Evolutionary conservation across 2,888 invertebrate species (phyloP).

Genomic region (Mesochorus sp.): DNA sequence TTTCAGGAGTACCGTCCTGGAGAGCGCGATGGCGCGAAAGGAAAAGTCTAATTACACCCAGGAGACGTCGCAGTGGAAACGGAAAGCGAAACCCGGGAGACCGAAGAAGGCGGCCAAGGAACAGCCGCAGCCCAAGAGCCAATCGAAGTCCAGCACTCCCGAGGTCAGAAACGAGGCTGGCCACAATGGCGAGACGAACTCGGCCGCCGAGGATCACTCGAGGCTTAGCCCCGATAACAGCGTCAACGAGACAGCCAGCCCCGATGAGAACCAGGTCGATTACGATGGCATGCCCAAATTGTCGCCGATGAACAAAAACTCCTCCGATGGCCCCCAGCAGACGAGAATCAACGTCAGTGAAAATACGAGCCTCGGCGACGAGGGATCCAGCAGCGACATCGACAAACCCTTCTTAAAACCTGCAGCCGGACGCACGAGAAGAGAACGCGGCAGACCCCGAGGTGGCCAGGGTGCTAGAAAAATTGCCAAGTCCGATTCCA

Average conservation of each 20-base stretch:
- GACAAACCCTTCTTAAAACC: constrained; percentile 79
- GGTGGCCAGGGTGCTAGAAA: constrained; percentile 73
- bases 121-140: constrained; percentile 64
- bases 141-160: constrained; percentile 43
- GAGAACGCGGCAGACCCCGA: constrained; percentile 75
- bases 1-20: constrained; percentile 84
- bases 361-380: constrained; percentile 63
- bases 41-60: constrained; percentile 86
- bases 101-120: constrained; percentile 76
- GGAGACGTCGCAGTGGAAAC: constrained; percentile 75
- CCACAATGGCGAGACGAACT: constrained; percentile 64
- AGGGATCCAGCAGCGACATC: constrained; percentile 70
- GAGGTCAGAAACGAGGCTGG: constrained; percentile 61
- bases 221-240: constrained; percentile 69
- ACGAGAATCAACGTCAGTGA: constrained; percentile 67
- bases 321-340: constrained; percentile 66
- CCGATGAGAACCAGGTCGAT: constrained; percentile 72
- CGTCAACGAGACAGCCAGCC: constrained; percentile 47
- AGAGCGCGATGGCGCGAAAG: constrained; percentile 88
- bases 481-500: constrained; percentile 73
- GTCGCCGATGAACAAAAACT: constrained; percentile 76
- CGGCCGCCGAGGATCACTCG: constrained; percentile 70
- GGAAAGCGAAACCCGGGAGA: constrained; percentile 76
- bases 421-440: constrained; percentile 70
- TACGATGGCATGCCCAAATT: constrained; percentile 80